Conservation (phyloP, 1,140 invertebrate genomes). For the Tribolium castaneum region DNA sequence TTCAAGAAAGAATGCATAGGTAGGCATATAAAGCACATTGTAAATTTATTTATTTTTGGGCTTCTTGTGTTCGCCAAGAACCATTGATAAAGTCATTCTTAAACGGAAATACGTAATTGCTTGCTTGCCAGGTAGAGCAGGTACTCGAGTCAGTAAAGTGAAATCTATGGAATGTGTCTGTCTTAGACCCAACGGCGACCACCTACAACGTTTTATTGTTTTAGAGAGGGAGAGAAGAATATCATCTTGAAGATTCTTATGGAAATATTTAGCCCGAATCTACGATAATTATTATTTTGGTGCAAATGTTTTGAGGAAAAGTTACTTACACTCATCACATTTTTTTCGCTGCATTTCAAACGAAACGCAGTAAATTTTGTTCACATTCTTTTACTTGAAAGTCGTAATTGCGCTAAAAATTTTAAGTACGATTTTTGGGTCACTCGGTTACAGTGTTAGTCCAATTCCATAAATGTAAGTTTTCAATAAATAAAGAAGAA, state of each 20-base stretch:
- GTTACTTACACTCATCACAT: no score
- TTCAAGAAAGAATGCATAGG: background rate
- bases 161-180: conserved; percentile 39
- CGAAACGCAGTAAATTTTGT: no score
- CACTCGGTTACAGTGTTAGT: no score
- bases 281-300: no score
- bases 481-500: no score
- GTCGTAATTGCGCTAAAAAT: no score
- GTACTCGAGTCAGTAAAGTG: conserved; percentile 7
- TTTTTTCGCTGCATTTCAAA: no score
- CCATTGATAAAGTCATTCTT: conserved; percentile 1
- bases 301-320: no score
- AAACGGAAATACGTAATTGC: conserved; percentile 34
- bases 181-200: conserved; percentile 41
- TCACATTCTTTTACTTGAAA: no score
- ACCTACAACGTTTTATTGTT: conserved; percentile 42
- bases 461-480: no score
- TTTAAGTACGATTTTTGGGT: no score
- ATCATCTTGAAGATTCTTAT: background rate
- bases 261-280: no score
- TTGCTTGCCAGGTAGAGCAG: conserved; percentile 30
- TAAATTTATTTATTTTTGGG: background rate
- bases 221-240: background rate
- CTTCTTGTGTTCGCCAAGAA: background rate
- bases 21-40: background rate